Percentiles rank a stretch among this genome's conserved stretches.
Evolutionary conservation across 2,113 vertebrate species (phyloP).

Genomic region (Tetrax tetrax): DNA sequence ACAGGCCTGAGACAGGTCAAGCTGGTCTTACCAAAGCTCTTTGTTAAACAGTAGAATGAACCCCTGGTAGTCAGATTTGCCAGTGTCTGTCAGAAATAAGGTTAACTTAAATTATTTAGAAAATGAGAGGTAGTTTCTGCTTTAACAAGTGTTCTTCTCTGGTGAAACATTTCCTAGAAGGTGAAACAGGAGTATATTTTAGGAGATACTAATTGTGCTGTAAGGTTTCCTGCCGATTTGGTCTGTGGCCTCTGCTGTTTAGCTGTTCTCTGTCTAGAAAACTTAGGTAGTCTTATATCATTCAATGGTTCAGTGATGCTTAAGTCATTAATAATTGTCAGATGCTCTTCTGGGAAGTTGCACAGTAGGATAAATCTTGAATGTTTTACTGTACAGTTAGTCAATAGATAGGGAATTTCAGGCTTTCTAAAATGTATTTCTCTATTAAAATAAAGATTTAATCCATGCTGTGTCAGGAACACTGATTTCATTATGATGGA

Average conservation of each 20-base stretch:
- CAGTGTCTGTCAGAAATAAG: background rate
- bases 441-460: slow-evolving; percentile 12
- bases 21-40: background rate
- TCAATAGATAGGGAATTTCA: background rate
- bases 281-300: background rate
- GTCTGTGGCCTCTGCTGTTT: background rate
- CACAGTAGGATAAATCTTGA: background rate
- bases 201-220: background rate
- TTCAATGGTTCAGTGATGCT: background rate
- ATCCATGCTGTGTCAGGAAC: background rate
- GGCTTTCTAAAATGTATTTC: background rate
- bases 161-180: background rate
- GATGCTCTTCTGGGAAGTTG: background rate
- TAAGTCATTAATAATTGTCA: background rate
- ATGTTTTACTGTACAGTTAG: background rate
- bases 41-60: background rate
- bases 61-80: background rate
- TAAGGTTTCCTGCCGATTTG: background rate
- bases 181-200: background rate
- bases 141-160: background rate
- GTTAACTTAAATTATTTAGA: background rate
- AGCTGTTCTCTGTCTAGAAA: background rate
- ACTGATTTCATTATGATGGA: background rate
- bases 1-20: background rate
- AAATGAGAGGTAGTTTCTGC: background rate